Evolutionary conservation across 2,797 vertebrate genomes (phyloP).

Genomic region (Sphenodon punctatus): DNA sequence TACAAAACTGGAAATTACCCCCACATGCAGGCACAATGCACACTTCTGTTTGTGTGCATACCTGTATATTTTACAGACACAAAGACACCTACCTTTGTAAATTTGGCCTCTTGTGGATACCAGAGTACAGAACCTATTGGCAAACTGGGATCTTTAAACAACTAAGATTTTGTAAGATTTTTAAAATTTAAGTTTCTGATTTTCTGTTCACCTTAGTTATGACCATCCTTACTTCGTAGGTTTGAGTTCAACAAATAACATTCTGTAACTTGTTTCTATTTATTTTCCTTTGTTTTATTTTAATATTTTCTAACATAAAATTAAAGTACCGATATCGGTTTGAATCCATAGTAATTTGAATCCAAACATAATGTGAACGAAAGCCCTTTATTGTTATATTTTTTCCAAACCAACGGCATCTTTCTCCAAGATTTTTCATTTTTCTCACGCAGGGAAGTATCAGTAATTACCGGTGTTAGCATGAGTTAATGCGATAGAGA

Average conservation of each 20-base stretch:
- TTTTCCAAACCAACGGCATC: too few relatives aligned
- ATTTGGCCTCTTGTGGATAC: not conserved
- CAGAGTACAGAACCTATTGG: not conserved
- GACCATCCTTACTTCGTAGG: not conserved
- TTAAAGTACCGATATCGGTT: not conserved
- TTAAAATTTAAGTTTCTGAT: not conserved
- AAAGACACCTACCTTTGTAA: not conserved
- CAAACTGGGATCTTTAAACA: not conserved
- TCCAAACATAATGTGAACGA: not conserved
- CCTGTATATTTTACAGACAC: constrained; percentile 23
- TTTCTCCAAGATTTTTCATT: not conserved
- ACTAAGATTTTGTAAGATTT: not conserved
- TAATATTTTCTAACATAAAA: too few relatives aligned
- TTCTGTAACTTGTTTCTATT: not conserved
- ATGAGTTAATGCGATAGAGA: not conserved
- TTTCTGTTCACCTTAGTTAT: constrained; percentile 52
- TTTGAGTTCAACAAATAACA: not conserved
- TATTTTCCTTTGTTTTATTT: not conserved
- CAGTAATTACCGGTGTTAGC: not conserved
- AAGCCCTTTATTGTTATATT: not conserved
- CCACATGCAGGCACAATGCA: constrained; percentile 41
- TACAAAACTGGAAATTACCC: constrained; percentile 58
- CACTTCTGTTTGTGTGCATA: constrained; percentile 53
- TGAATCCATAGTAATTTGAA: not conserved
- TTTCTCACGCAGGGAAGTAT: not conserved